Evolutionary conservation across 2,888 invertebrate genomes (phyloP).

Genomic region (Euspilapteryx auroguttella): DNA sequence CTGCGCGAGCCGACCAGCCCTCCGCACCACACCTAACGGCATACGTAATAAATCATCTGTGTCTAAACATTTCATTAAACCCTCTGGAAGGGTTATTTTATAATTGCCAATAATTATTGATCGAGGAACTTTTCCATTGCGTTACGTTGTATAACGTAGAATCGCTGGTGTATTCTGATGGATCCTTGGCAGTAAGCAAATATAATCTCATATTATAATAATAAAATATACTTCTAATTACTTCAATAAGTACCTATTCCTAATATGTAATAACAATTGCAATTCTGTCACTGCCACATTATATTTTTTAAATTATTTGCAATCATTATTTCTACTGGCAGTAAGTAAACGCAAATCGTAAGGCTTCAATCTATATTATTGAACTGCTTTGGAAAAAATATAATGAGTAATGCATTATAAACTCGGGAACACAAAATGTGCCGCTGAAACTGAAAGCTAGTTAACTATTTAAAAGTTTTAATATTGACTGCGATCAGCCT

Average conservation of each 20-base stretch:
- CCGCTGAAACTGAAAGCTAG: too few species aligned
- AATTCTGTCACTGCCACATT: slow-evolving; percentile 42
- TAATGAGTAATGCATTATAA: too few species aligned
- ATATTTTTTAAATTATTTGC: slow-evolving; percentile 20
- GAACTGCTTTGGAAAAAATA: slow-evolving; percentile 55
- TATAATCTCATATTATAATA: slow-evolving; percentile 24
- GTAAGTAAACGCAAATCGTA: too few species aligned
- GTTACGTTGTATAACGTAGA: too few species aligned
- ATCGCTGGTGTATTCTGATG: too few species aligned
- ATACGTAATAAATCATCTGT: slow-evolving; percentile 46
- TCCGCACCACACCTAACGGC: slow-evolving; percentile 82
- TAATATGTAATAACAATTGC: too few species aligned
- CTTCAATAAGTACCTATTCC: slow-evolving; percentile 21
- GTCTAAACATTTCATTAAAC: slow-evolving; percentile 9
- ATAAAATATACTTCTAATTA: slow-evolving; percentile 16
- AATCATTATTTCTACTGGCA: slow-evolving; percentile 30
- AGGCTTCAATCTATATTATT: too few species aligned
- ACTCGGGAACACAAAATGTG: too few species aligned
- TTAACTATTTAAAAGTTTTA: too few species aligned
- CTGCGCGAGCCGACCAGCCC: slow-evolving; percentile 83
- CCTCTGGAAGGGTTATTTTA: background rate
- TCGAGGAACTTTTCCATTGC: too few species aligned
- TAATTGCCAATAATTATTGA: too few species aligned
- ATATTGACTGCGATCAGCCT: too few species aligned
- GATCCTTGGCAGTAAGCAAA: slow-evolving; percentile 45